Percentiles rank a stretch among this genome's conserved stretches.
These are phyloP conservation scores for Sinocyclocheilus rhinocerous DNA, from an alignment of 2,113 vertebrate genomes.

Conservation along the genomic window DNA sequence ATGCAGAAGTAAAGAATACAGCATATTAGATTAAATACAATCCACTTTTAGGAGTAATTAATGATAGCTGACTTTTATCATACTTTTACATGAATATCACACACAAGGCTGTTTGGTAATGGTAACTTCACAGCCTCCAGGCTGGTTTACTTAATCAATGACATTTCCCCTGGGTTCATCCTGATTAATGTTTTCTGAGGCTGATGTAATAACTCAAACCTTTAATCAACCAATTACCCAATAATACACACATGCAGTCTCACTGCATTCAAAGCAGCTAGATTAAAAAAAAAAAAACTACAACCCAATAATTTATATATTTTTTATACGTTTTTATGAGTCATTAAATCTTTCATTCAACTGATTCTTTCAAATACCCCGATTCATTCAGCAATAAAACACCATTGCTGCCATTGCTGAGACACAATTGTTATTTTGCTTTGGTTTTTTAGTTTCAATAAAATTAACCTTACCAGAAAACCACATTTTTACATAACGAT, in stretches of 20 bases:
- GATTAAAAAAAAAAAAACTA: not conserved
- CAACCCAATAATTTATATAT: not conserved
- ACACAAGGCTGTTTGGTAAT: constrained; percentile 35
- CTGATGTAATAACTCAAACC: constrained; percentile 39
- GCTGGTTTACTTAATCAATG: constrained; percentile 67
- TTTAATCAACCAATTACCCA: constrained; percentile 27
- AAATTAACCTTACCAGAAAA: not conserved
- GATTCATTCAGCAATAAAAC: not conserved
- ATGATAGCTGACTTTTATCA: not conserved
- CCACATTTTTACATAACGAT: not conserved
- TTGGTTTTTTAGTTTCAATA: not conserved
- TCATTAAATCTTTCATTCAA: too few species aligned
- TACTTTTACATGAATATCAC: not conserved
- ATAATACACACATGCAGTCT: constrained; percentile 7
- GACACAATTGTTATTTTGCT: too few species aligned
- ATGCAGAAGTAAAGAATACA: not conserved
- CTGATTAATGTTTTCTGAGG: constrained; percentile 67
- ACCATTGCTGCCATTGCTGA: too few species aligned
- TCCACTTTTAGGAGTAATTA: not conserved
- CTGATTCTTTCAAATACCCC: too few species aligned
- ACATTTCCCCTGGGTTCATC: constrained; percentile 51
- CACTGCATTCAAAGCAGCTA: not conserved
- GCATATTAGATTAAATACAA: not conserved
- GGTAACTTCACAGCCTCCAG: constrained; percentile 55
- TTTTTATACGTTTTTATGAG: too few species aligned